These are phyloP conservation scores for Hucho hucho DNA, from an alignment of 2,113 vertebrate species.

Conservation along the genomic window DNA sequence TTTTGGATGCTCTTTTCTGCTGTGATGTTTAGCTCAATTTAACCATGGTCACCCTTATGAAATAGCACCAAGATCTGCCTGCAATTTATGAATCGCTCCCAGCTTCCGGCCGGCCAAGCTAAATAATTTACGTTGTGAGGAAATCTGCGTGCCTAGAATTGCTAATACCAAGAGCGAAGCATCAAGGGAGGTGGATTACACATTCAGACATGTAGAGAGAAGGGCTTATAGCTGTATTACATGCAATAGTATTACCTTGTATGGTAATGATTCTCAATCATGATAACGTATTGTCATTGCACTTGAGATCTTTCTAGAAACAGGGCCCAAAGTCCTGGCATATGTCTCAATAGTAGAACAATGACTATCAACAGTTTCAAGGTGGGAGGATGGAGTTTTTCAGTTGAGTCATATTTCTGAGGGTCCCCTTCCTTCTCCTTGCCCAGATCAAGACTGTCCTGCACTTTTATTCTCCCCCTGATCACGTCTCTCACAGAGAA, in stretches of 20 bases:
- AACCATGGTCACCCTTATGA: conserved; percentile 74
- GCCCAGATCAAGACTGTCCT: background rate
- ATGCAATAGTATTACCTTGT: background rate
- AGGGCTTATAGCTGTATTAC: background rate
- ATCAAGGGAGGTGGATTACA: background rate
- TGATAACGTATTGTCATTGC: no score
- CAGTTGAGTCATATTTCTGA: background rate
- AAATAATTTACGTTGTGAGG: conserved; percentile 83
- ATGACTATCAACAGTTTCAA: no score
- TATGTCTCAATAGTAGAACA: background rate
- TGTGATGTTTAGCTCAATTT: conserved; percentile 65
- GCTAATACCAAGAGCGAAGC: conserved; percentile 66
- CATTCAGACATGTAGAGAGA: no score
- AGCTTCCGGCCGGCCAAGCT: conserved; percentile 74
- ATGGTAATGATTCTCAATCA: background rate
- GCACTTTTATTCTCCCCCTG: background rate
- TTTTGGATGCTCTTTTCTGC: conserved; percentile 66
- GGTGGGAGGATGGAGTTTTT: no score
- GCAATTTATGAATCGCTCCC: conserved; percentile 77
- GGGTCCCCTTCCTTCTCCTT: background rate
- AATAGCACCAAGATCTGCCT: conserved; percentile 72
- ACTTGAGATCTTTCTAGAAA: background rate
- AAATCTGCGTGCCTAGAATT: conserved; percentile 75
- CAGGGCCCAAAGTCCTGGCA: background rate
- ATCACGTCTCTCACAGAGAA: background rate